Evolutionary conservation across 2,797 vertebrate genomes (phyloP).

Genomic region (Myripristis murdjan): DNA sequence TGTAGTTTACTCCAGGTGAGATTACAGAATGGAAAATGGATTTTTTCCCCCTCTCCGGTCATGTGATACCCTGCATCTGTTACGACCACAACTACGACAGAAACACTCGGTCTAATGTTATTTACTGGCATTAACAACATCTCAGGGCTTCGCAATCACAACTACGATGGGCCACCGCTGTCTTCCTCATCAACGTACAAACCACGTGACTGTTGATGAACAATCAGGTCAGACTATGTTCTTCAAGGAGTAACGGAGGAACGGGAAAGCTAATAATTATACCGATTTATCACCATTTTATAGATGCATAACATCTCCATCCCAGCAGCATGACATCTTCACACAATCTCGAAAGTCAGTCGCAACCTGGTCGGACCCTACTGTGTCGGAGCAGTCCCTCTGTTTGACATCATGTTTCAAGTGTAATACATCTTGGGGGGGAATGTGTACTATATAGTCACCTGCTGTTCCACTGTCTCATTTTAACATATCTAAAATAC

Average conservation of each 20-base stretch:
- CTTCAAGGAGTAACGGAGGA: constrained; percentile 33
- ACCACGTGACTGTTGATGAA: constrained; percentile 50
- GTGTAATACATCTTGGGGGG: constrained; percentile 35
- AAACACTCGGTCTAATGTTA: constrained; percentile 42
- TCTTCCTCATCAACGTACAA: constrained; percentile 50
- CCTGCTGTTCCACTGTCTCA: constrained; percentile 71
- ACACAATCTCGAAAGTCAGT: constrained; percentile 4
- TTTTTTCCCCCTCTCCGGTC: neutral
- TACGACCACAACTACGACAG: constrained; percentile 28
- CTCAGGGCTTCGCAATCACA: constrained; percentile 78
- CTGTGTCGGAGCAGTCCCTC: constrained; percentile 55
- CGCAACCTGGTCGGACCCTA: constrained; percentile 60
- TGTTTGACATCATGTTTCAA: constrained; percentile 59
- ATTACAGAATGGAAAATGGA: neutral
- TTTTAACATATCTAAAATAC: constrained; percentile 76
- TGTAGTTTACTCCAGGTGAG: constrained; percentile 1
- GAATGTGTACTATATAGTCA: constrained; percentile 66
- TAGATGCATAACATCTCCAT: constrained; percentile 43
- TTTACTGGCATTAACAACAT: constrained; percentile 66
- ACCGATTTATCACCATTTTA: constrained; percentile 28
- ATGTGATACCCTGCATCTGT: constrained; percentile 1
- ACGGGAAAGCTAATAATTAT: constrained; percentile 16
- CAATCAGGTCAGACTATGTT: constrained; percentile 49
- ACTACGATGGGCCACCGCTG: constrained; percentile 29
- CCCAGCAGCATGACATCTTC: constrained; percentile 24